Conservation (phyloP, 2,888 invertebrate genomes). For the Ptychoptera albimana region DNA sequence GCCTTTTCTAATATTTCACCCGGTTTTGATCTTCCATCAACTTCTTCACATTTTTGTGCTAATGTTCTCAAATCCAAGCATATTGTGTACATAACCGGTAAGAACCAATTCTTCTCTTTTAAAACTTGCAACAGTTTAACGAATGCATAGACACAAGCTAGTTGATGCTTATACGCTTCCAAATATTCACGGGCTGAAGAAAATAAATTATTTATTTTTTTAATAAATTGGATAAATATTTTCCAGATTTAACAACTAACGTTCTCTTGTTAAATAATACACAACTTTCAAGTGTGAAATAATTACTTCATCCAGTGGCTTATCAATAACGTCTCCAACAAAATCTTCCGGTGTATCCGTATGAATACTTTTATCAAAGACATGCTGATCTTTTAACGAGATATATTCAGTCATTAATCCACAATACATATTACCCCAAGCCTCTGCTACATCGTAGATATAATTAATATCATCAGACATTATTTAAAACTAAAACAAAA, state of each 20-base stretch:
- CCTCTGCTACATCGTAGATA: no score
- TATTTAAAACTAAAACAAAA: no score
- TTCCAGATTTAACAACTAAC: not conserved
- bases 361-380: slow-evolving; percentile 49
- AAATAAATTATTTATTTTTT: not conserved
- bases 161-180: slow-evolving; percentile 65
- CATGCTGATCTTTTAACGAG: slow-evolving; percentile 42
- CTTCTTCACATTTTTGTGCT: slow-evolving; percentile 61
- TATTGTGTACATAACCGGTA: slow-evolving; percentile 83
- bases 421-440: no score
- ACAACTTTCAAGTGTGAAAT: slow-evolving; percentile 56
- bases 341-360: slow-evolving; percentile 52
- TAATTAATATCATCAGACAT: no score
- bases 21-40: slow-evolving; percentile 32
- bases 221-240: not conserved
- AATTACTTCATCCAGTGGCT: slow-evolving; percentile 62
- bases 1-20: slow-evolving; percentile 63
- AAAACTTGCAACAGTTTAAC: slow-evolving; percentile 70
- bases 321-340: slow-evolving; percentile 50
- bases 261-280: slow-evolving; percentile 19
- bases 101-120: slow-evolving; percentile 92
- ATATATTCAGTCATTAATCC: no score
- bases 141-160: slow-evolving; percentile 57
- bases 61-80: slow-evolving; percentile 80
- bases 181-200: slow-evolving; percentile 33